phyloP scores from a whole-genome alignment of 1,140 invertebrate genomes.

The Eumeta japonica region DNA sequence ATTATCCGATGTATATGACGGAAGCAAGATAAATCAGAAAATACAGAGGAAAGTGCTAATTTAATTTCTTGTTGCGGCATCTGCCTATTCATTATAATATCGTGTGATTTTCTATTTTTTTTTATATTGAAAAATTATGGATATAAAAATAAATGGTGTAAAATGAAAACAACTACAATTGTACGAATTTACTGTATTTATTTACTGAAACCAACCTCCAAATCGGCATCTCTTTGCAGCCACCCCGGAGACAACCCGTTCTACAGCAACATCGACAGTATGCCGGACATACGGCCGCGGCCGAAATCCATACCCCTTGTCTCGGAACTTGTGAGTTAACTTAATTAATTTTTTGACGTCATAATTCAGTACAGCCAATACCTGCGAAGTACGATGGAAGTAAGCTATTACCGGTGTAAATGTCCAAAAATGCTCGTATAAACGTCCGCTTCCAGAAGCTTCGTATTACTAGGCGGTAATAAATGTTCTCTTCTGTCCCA shows the following conservation, averaged over 20 bases:
- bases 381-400: too few relatives aligned
- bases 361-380: background rate
- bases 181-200: background rate
- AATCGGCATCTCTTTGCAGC: slow-evolving; percentile 56
- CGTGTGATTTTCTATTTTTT: too few relatives aligned
- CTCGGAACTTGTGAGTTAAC: slow-evolving; percentile 92
- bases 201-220: background rate
- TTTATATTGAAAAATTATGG: slow-evolving; percentile 4
- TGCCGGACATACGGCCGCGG: slow-evolving; percentile 95
- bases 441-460: slow-evolving; percentile 50
- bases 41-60: too few relatives aligned
- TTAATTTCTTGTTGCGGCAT: too few relatives aligned
- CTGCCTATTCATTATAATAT: too few relatives aligned
- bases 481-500: slow-evolving; percentile 52
- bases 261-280: slow-evolving; percentile 99
- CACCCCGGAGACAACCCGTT: slow-evolving; percentile 95
- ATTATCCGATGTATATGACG: too few relatives aligned
- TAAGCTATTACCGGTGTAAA: background rate
- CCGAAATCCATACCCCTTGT: slow-evolving; percentile 97
- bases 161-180: too few relatives aligned
- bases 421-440: slow-evolving; percentile 19
- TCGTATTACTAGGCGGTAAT: slow-evolving; percentile 55
- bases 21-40: too few relatives aligned
- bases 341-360: background rate
- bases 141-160: too few relatives aligned